phyloP scores from a whole-genome alignment of 92 coral and sea anemone genomes.

The Meandrina meandrites region DNA sequence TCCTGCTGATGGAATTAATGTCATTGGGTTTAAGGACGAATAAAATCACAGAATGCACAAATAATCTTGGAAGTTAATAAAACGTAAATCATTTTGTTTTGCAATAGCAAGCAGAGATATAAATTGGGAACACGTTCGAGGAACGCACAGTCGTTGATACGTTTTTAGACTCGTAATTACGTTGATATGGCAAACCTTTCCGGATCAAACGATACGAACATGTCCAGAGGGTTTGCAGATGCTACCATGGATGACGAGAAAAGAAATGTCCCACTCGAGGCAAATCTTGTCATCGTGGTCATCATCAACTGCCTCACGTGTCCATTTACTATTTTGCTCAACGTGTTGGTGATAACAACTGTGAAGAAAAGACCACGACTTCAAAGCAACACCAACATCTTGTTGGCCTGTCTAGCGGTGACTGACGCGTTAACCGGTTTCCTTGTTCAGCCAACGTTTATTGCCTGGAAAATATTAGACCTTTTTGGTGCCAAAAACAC shows the following conservation, averaged over 20 bases:
- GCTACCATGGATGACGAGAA: neutral
- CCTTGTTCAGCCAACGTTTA: neutral
- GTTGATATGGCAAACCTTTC: neutral
- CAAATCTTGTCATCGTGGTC: neutral
- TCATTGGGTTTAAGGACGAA: no score
- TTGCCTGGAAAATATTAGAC: neutral
- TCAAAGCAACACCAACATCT: conserved; percentile 6
- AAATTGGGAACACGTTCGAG: no score
- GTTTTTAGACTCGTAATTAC: neutral
- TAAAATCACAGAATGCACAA: no score
- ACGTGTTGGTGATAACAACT: conserved; percentile 6
- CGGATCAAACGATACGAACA: neutral
- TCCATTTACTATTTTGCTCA: conserved; percentile 1
- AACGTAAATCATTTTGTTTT: no score
- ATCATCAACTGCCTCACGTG: neutral
- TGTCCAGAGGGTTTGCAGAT: neutral
- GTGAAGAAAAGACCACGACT: conserved; percentile 15
- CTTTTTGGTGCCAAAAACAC: neutral
- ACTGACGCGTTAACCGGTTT: conserved; percentile 5
- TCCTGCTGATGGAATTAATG: no score
- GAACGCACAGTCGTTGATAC: no score
- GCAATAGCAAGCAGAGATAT: no score
- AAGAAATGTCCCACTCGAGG: neutral
- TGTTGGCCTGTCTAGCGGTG: conserved; percentile 19
- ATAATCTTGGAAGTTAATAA: no score